Evolutionary conservation across 2,113 vertebrate genomes (phyloP), one percentile per base, ranked within the genome.

Genomic region (Psettodes erumei): DNA sequence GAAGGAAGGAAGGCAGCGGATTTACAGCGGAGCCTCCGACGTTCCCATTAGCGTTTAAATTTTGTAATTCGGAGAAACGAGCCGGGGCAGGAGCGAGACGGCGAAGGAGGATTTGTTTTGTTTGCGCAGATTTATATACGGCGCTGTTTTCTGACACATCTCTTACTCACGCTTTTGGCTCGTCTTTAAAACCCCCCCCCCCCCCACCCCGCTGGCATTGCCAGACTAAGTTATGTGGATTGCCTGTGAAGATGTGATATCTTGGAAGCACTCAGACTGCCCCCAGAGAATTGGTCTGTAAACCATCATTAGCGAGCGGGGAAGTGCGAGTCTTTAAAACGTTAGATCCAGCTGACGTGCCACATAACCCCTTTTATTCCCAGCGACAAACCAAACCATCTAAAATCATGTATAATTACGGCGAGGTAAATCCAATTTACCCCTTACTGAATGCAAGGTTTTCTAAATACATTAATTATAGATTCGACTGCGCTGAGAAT

Each of bases 271-370:
- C 90, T 90, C 86, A 77, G 83, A 83, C 77, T 84, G 85, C 82
- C 92, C 88, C 91, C 65, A 78, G 92, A 91, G 90, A 87, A 91
- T 90, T 90, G 88, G 89, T 84, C 89, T 89, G 93, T 91, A 93
- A 93, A 93, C 88, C 89, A 83, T 90, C 88, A 92, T 94, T 93
- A 93, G 90, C 69, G 77, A 82, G 70, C 68, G 43, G 82, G 89
- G 82, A 86, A 91, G 86, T 83, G 85, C 84, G 85, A 88, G 86
- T 90, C 91, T 90, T 91, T 81, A 77, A 91, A 91, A 91, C 84
- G 86, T 87, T 88, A 88, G 87, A 90, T 87, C 75, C 79, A 82
- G 87, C 90, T 89, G 89, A 92, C 81, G 79, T 86, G 89, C 83
- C 79, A 53, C 77, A 67, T 86, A 87, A 88, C 86, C 77, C 82